Evolutionary conservation across 2,797 vertebrate species (phyloP), one percentile per base, ranked within the genome.

Genomic region (Muscicapa striata): DNA sequence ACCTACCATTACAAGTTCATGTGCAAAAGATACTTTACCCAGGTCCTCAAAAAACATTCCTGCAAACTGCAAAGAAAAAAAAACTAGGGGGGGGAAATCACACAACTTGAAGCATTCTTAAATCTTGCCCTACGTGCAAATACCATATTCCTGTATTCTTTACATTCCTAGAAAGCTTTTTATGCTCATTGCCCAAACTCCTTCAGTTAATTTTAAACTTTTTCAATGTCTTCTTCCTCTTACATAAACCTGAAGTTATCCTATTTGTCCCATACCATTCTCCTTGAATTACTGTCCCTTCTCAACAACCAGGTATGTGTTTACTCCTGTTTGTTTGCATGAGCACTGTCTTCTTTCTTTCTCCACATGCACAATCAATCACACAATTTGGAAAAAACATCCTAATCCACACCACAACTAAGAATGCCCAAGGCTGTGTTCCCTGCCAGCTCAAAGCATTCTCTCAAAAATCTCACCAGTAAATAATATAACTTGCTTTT

Each of bases 1-100:
- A 57, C 5, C 13, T 23, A 64, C 1, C 34, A 54, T 10, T 91
- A 36, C 46, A 93, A 88, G 81, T 1, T 48, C 51, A 78, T 10
- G 13, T 1, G 2, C 20, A 51, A 55, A 68, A 80, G 6, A 57
- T 49, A 38, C 7, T 57, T 67, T 22, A 84, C 7, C 15, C n/a
- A 69, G 5, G 8, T 43, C 15, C 34, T 82, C 67, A 75, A 74
- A 79, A 87, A 68, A 5, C 21, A 27, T 10, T 20, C 2, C 7
- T 2, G 1, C 9, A 72, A 27, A 1, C 3, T 5, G 34, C 23
- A 66, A 66, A 36, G 3, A 16, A n/a, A 41, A 49, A 20, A 4
- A 58, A 30, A 19, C 17, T 12, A 30, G 51, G 5, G 29, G 29
- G 5, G 11, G 18, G 4, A 30, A 21, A 13, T 2, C 24, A 34